Percentiles rank a stretch among this genome's conserved stretches.
phyloP scores from a whole-genome alignment of 2,113 vertebrate genomes.

The Fulica atra region DNA sequence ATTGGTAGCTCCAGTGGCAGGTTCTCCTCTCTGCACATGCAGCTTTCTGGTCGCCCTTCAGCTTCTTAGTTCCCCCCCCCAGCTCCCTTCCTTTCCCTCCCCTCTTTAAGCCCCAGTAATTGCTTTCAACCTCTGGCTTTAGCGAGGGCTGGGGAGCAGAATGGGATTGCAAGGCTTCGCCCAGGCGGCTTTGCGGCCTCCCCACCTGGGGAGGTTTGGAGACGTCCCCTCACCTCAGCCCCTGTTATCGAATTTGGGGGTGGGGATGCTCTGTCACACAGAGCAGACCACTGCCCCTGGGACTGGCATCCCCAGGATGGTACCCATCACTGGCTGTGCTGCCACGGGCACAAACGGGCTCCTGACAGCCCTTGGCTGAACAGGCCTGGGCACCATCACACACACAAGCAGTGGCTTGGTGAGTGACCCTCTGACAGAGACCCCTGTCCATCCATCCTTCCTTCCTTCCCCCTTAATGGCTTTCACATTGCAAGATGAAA shows the following conservation, averaged over 20 bases:
- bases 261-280: too few species aligned
- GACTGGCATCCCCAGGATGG: neutral
- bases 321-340: fast-evolving
- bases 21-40: constrained; percentile 64
- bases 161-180: neutral
- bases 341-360: neutral
- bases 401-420: fast-evolving
- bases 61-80: neutral
- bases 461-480: fast-evolving
- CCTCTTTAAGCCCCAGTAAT: constrained; percentile 80
- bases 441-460: neutral
- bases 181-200: neutral
- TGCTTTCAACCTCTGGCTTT: constrained; percentile 57
- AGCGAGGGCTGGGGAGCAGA: constrained; percentile 3
- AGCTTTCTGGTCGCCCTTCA: constrained; percentile 44
- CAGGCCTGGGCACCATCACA: neutral
- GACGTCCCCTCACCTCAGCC: neutral
- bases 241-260: neutral
- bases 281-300: too few species aligned
- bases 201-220: neutral
- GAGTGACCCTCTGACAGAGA: neutral
- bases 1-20: constrained; percentile 83
- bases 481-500: neutral
- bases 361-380: neutral
- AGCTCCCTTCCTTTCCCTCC: neutral